Base-by-base conservation (phyloP, 1,140 invertebrate genomes). In the Bombus waltoni region DNA sequence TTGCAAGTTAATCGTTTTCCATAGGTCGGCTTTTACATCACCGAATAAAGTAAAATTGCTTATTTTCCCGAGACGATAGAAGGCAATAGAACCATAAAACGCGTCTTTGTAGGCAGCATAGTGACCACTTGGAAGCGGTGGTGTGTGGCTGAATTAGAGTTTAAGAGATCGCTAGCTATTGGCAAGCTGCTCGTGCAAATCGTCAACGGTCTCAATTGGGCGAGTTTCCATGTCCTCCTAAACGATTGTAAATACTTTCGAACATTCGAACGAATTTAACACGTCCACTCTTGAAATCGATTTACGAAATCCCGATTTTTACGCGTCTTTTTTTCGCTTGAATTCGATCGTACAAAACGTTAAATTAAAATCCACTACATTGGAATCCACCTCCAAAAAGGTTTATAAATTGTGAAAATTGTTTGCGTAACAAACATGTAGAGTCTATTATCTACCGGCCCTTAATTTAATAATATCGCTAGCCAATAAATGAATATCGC, bases 101-200 rank as follows among this genome's bases (percentile, higher is more conserved):
- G 79, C 80, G 88, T 85, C 79, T 83, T 88, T 79, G 68, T 76
- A 80, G 80, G 62, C 71, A 62, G 38, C 82, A 66, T 71, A 81
- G 82, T 77, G 78, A 75, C 70, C 89, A 83, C 85, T 86, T 90
- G 83, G 83, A 62, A 57, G 22, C 47, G 68, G 25, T 59, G 83
- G 81, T 68, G 57, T 72, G 81, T 71, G 81, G 83, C 78, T 87
- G 81, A 91, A 91, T 91, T 88, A 91, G 84, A 91, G 89, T 91
- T 91, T 91, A 91, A 88, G 83, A 91, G 89, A 91, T 90, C 89
- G 84, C 83, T 35, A 18, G 81, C 87, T 84, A 91, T 91, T 87
- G 89, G 89, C 89, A 91, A 70, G 81, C 83, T 65, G 73, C 81
- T 90, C 83, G 83, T 85, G 86, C 66, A 83, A 90, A 68, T 86